Conservation (phyloP, 1,140 invertebrate species). For the Triops cancriformis region DNA sequence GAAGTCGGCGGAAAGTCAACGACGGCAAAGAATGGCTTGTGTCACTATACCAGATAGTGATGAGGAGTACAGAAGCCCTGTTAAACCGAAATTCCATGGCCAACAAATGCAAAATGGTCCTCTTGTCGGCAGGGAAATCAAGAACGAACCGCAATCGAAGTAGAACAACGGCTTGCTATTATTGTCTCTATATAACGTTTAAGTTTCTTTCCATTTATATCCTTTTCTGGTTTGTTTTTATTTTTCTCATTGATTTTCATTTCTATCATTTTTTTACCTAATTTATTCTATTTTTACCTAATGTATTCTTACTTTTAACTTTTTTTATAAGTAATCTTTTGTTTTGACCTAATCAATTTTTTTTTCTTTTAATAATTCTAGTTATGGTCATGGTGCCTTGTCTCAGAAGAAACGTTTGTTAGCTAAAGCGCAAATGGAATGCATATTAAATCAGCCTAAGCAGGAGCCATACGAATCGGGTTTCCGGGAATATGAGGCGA, state of each 20-base stretch:
- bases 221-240: no score
- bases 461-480: slow-evolving; percentile 31
- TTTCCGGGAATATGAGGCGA: slow-evolving; percentile 19
- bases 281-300: slow-evolving; percentile 39
- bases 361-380: slow-evolving; percentile 34
- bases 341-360: no score
- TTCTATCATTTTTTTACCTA: neutral
- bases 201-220: neutral
- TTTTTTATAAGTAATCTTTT: no score
- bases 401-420: slow-evolving; percentile 80
- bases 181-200: no score
- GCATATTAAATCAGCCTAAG: slow-evolving; percentile 44
- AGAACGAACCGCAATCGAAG: slow-evolving; percentile 39
- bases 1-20: neutral
- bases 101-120: slow-evolving; percentile 27
- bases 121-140: slow-evolving; percentile 34
- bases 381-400: slow-evolving; percentile 32
- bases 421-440: slow-evolving; percentile 77
- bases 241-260: neutral
- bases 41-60: slow-evolving; percentile 74
- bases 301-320: no score
- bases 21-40: slow-evolving; percentile 51
- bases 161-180: slow-evolving; percentile 18
- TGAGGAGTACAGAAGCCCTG: slow-evolving; percentile 55
- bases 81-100: slow-evolving; percentile 33